phyloP scores from a whole-genome alignment of 2,888 invertebrate species.

The Phengaris arion region DNA sequence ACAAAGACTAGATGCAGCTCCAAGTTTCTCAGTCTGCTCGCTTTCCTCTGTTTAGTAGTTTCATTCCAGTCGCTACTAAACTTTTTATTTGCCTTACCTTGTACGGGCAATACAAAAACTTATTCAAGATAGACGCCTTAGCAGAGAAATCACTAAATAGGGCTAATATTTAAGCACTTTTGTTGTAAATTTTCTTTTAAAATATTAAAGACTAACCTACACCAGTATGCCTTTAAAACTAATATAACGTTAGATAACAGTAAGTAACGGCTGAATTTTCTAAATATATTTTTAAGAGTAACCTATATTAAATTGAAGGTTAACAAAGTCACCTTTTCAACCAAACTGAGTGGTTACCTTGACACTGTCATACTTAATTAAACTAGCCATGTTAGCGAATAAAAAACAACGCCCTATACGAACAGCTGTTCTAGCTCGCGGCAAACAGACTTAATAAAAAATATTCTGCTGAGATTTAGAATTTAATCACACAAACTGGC shows the following conservation, averaged over 20 bases:
- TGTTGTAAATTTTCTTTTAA: background rate
- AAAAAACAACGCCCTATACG: background rate
- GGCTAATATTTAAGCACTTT: background rate
- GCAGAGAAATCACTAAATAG: background rate
- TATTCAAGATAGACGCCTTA: slow-evolving; percentile 3
- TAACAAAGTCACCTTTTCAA: background rate
- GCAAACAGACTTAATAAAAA: background rate
- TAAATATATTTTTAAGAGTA: background rate
- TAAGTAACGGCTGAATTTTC: background rate
- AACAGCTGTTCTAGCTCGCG: background rate
- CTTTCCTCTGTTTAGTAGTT: slow-evolving; percentile 38
- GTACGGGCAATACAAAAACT: slow-evolving; percentile 27
- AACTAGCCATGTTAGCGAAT: background rate
- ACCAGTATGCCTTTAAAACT: too few species aligned
- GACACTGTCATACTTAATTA: slow-evolving; percentile 9
- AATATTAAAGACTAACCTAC: too few species aligned
- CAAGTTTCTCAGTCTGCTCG: slow-evolving; percentile 42
- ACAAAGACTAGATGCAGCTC: slow-evolving; percentile 38
- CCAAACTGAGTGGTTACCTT: background rate
- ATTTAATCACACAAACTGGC: too few species aligned
- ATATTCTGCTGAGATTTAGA: too few species aligned
- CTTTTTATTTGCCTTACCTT: slow-evolving; percentile 34
- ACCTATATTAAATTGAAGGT: background rate
- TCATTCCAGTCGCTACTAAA: slow-evolving; percentile 36
- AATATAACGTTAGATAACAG: too few species aligned